Base-by-base conservation (phyloP, 2,797 vertebrate species). In the Sus cebifrons region DNA sequence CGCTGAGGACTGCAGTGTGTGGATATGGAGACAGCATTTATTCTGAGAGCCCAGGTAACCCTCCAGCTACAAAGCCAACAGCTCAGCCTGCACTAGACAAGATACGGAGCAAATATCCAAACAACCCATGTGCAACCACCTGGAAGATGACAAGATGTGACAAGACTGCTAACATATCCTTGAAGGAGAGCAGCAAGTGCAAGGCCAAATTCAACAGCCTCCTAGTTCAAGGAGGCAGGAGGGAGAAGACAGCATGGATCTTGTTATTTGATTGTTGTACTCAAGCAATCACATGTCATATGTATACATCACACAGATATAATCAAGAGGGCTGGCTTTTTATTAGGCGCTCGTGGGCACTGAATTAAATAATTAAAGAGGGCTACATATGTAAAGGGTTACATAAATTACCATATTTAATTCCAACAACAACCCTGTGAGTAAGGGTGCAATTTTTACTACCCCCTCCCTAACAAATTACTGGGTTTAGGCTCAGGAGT, bases 131-230 rank as follows among this genome's bases (percentile, higher is more conserved):
- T 77, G 92, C 84, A 82, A 21, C 23, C 89, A 56, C 73, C 87
- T 88, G 67, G 44, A 92, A 95, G 58, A 96, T 86, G 49, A 85
- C 29, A 87, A 74, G 85, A 91, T 70, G n/a, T 82, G 86, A 93
- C 84, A 88, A 96, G 91, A 75, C 62, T 70, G 40, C 85, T 71
- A 89, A 92, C 9, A 0, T 27, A 60, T 82, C 90, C 91, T 79
- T 82, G 74, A 86, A 52, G 90, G 65, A 93, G n/a, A 84, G 44
- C 52, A 77, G 73, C 96, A 85, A 62, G 82, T 84, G 29, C 64
- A 84, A 67, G 52, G 85, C 75, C 25, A 89, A 79, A 68, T 74
- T 84, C 83, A 94, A 40, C 73, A 84, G 40, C 25, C 32, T 94
- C 74, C 27, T 5, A 15, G 25, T 75, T 56, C 56, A 77, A 71